phyloP scores from a whole-genome alignment of 1,140 invertebrate genomes.

The Trichomalopsis sarcophagae region DNA sequence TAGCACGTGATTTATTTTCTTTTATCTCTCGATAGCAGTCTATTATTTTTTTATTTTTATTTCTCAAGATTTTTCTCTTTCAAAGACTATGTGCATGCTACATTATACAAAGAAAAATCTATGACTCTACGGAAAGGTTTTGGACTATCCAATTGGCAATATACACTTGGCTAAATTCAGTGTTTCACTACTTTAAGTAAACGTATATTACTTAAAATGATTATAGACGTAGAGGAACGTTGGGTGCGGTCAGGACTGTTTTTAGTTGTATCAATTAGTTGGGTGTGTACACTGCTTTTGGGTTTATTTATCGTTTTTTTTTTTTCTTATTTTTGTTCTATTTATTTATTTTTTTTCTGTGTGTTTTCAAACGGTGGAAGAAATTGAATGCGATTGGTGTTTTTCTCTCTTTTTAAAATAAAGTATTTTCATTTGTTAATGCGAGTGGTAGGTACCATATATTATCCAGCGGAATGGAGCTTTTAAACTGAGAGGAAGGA shows the following conservation, averaged over 20 bases:
- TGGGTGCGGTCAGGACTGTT: constrained; percentile 48
- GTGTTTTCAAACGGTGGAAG: constrained; percentile 60
- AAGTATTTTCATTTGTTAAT: constrained; percentile 50
- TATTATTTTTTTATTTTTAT: constrained; percentile 44
- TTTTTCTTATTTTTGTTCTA: constrained; percentile 56
- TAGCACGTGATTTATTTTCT: constrained; percentile 47
- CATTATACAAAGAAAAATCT: neutral
- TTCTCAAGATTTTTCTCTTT: constrained; percentile 41
- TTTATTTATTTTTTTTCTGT: constrained; percentile 53
- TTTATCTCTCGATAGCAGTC: constrained; percentile 31
- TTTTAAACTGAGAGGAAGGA: constrained; percentile 75
- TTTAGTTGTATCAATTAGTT: constrained; percentile 61
- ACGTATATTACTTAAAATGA: constrained; percentile 4
- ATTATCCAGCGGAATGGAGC: constrained; percentile 60
- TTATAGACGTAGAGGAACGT: constrained; percentile 39
- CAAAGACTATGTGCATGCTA: constrained; percentile 37
- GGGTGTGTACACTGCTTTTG: constrained; percentile 61
- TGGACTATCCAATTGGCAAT: constrained; percentile 48
- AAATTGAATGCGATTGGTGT: constrained; percentile 56
- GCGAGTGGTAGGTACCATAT: constrained; percentile 61
- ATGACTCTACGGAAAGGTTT: constrained; percentile 40
- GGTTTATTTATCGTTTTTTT: constrained; percentile 56
- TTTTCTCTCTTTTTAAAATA: constrained; percentile 63
- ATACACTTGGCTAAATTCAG: constrained; percentile 43
- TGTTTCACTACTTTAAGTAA: constrained; percentile 43